phyloP scores from a whole-genome alignment of 2,888 invertebrate species.

The Cordilura impudica region DNA sequence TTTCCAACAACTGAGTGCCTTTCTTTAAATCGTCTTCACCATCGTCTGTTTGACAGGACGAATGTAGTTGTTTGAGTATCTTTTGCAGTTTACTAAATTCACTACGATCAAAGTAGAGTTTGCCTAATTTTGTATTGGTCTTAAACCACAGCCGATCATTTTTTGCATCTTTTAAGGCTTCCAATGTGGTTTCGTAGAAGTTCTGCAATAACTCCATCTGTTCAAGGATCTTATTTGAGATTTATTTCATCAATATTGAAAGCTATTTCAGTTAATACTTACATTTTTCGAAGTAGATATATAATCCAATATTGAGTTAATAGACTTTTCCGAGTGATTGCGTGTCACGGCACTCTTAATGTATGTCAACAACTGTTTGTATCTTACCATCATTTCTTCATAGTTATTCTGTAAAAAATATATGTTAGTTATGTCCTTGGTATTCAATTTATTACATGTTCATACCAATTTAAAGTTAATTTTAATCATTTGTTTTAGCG shows the following conservation, averaged over 20 bases:
- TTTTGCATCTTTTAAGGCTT: conserved; percentile 97
- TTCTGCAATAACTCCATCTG: conserved; percentile 98
- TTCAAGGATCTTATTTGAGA: conserved; percentile 5
- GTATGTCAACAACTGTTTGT: conserved; percentile 97
- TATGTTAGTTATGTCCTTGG: no score
- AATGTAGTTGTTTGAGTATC: conserved; percentile 97
- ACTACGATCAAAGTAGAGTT: conserved; percentile 96
- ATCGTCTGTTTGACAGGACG: conserved; percentile 98
- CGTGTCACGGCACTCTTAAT: conserved; percentile 99
- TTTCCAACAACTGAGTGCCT: conserved; percentile 97
- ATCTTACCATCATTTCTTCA: conserved; percentile 96
- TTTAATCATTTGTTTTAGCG: conserved; percentile 99
- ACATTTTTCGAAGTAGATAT: conserved; percentile 99
- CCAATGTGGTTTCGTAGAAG: conserved; percentile 97
- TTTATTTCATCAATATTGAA: neutral
- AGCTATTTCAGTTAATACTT: conserved; percentile 74
- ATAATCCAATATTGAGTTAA: conserved; percentile 99
- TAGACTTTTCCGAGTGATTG: conserved; percentile 99
- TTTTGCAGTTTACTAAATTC: conserved; percentile 96
- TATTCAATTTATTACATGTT: no score
- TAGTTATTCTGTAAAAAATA: conserved; percentile 85
- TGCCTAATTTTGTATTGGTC: conserved; percentile 99
- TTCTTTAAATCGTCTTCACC: conserved; percentile 98
- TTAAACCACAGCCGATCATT: conserved; percentile 99
- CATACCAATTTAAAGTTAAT: conserved; percentile 97